Evolutionary conservation across 2,113 vertebrate species (phyloP).

Genomic region (Gasterosteus aculeatus): DNA sequence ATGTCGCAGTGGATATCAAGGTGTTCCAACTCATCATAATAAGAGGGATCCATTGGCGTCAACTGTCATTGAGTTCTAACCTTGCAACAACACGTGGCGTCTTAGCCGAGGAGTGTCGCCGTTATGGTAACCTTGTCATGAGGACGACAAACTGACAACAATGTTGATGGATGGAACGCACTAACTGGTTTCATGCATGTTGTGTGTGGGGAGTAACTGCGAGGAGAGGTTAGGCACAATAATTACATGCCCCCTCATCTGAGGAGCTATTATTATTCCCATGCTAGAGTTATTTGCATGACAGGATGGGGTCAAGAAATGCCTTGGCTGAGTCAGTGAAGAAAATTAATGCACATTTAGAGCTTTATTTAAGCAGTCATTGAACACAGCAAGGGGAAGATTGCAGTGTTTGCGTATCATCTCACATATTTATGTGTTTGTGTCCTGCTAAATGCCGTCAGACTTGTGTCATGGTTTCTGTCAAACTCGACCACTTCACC

Average conservation of each 20-base stretch:
- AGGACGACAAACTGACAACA: slow-evolving; percentile 68
- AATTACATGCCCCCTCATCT: slow-evolving; percentile 75
- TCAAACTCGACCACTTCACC: slow-evolving; percentile 24
- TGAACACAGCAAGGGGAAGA: slow-evolving; percentile 33
- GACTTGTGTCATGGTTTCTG: slow-evolving; percentile 5
- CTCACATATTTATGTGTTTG: slow-evolving; percentile 33
- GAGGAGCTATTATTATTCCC: slow-evolving; percentile 69
- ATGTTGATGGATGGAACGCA: slow-evolving; percentile 67
- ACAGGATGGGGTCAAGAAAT: slow-evolving; percentile 66
- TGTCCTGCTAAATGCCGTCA: slow-evolving; percentile 18
- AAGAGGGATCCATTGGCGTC: slow-evolving; percentile 75
- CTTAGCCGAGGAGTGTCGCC: slow-evolving; percentile 38
- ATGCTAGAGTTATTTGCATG: slow-evolving; percentile 66
- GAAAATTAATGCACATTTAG: slow-evolving; percentile 67
- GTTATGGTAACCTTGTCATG: slow-evolving; percentile 74
- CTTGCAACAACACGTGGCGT: slow-evolving; percentile 64
- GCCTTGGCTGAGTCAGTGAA: slow-evolving; percentile 54
- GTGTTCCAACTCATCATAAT: slow-evolving; percentile 83
- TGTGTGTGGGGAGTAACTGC: slow-evolving; percentile 58
- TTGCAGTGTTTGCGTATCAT: slow-evolving; percentile 13
- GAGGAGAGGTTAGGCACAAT: slow-evolving; percentile 67
- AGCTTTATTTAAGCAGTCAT: slow-evolving; percentile 60
- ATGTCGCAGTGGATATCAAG: slow-evolving; percentile 80
- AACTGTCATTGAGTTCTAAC: slow-evolving; percentile 74
- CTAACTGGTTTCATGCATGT: slow-evolving; percentile 66